Base-by-base conservation (phyloP, 2,888 invertebrate species). In the Epiperipatus broadwayi region DNA sequence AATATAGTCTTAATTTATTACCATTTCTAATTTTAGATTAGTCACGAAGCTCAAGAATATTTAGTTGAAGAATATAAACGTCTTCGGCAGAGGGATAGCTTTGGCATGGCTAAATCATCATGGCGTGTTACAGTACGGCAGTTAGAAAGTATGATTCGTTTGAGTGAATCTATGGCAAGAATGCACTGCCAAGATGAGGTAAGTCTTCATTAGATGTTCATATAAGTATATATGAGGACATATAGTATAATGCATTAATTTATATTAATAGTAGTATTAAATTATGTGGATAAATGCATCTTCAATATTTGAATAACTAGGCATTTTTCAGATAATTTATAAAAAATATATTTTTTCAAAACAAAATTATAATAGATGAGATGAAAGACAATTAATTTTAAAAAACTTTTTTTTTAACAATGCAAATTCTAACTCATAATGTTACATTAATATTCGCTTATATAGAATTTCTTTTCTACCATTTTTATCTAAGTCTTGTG, bases 111-210 rank as follows among this genome's bases (percentile, higher is more conserved):
- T 1, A 74, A 71, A 55, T 77, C 73, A 37, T 75, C 87, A 0
- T 95, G 93, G 89, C 68, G 93, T 38, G 89, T 97, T 48, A 97
- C 97, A 0, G 95, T 95, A 15, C 69, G 97, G 0, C 97, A 99
- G 55, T 61, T 91, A 43, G 89, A 91, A 60, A 83, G 83, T 50
- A 77, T 99, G 73, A 75, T 99, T 52, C 78, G 97, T 8, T 68
- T 99, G 18, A 80, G 93, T 0, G 97, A 99, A 65, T 91, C 80
- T 19, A 76, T 91, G 71, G 93, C 97, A 37, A 76, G 89, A 59
- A 72, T 99, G 69, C 81, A 93, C 61, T 95, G 93, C 59, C 75
- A 75, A 47, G 84, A 87, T 37, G 77, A 79, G 55, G 91, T 70
- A 48, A 48, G 44, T 12, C 4, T 16, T 16, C 8, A 5, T 5